Conservation (phyloP, 2,113 vertebrate genomes). For the Notothenia rossii region DNA sequence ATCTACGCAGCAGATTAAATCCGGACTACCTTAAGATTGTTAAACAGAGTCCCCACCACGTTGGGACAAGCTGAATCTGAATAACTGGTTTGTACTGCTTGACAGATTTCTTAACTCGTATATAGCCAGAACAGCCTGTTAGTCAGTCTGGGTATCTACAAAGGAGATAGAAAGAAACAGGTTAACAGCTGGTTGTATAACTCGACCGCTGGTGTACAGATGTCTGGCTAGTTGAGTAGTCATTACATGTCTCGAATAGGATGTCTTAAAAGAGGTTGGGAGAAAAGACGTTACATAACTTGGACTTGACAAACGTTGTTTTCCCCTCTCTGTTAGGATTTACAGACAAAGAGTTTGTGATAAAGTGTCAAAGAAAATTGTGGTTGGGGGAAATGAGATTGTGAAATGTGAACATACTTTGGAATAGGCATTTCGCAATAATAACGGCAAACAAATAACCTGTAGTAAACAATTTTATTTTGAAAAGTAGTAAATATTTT, state of each 20-base stretch:
- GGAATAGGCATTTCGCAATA: too few relatives aligned
- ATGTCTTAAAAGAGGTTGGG: neutral
- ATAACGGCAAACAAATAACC: too few relatives aligned
- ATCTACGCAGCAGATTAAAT: slow-evolving; percentile 51
- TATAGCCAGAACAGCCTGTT: slow-evolving; percentile 56
- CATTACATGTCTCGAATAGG: neutral
- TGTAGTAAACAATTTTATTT: neutral
- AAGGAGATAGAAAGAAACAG: slow-evolving; percentile 21
- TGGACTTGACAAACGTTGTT: neutral
- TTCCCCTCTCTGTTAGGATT: neutral
- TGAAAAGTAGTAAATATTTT: neutral
- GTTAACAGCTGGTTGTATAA: neutral
- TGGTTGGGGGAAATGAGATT: too few relatives aligned
- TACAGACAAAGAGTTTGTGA: neutral
- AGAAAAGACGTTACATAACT: neutral
- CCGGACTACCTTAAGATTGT: slow-evolving; percentile 59
- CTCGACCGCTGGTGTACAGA: neutral
- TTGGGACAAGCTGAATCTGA: slow-evolving; percentile 11
- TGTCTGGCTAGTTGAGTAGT: neutral
- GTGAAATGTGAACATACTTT: too few relatives aligned
- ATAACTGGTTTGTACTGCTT: neutral
- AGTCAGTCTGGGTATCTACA: slow-evolving; percentile 23
- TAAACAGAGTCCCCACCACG: slow-evolving; percentile 29
- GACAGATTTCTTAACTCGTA: slow-evolving; percentile 46
- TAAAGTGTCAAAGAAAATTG: too few relatives aligned